Evolutionary conservation across 2,797 vertebrate genomes (phyloP).

Genomic region (Synanceia verrucosa): DNA sequence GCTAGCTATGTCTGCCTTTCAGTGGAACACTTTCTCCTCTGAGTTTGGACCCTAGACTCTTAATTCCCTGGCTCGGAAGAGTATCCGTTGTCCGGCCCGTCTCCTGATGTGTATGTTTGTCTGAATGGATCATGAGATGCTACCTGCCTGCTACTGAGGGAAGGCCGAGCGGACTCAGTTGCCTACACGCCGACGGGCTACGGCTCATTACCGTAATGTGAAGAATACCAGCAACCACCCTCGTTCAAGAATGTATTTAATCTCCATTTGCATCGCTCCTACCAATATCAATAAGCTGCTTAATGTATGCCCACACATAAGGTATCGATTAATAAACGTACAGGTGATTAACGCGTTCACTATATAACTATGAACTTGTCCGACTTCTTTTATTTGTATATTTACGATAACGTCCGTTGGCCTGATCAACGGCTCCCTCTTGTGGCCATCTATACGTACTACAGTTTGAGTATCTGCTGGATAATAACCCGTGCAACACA

Average conservation of each 20-base stretch:
- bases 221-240: not conserved
- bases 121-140: constrained; percentile 76
- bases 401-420: not conserved
- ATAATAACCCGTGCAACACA: not conserved
- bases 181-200: constrained; percentile 22
- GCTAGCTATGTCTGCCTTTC: constrained; percentile 52
- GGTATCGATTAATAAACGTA: too few species aligned
- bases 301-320: too few species aligned
- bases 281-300: too few species aligned
- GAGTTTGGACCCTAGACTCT: constrained; percentile 61
- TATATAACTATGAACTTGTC: not conserved
- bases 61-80: constrained; percentile 57
- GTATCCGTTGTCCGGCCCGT: constrained; percentile 40
- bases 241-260: too few species aligned
- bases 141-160: constrained; percentile 61
- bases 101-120: constrained; percentile 33
- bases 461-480: not conserved
- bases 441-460: not conserved
- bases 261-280: too few species aligned
- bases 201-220: constrained; percentile 59
- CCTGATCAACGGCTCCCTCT: constrained; percentile 16
- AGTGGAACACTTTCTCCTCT: constrained; percentile 59
- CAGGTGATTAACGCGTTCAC: too few species aligned
- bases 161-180: constrained; percentile 69
- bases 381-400: not conserved